Base-by-base conservation (phyloP, 2,113 vertebrate species). In the Hemicordylus capensis region DNA sequence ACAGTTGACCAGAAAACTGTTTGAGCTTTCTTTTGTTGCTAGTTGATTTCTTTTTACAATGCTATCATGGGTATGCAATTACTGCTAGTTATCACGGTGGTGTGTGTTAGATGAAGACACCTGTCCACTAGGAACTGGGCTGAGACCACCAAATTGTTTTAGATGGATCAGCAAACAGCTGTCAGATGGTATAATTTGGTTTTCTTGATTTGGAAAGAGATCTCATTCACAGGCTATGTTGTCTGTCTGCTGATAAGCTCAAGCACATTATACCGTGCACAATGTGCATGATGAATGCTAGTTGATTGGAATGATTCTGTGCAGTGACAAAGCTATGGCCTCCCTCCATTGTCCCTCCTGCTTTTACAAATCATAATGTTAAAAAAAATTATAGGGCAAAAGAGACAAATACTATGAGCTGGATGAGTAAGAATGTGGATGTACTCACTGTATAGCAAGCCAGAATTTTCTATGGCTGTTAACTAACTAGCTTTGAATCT, bases 161-260 rank as follows among this genome's bases (percentile, higher is more conserved):
- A 92, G 95, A 93, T 92, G 89, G 95, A 93, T 96, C 96, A 95
- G 81, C 19, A 93, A 95, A 95, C 95, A 96, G 95, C 96, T 97
- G 95, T 95, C 92, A 93, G 93, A 90, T 89, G 87, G 89, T 88
- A 84, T 91, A 95, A 96, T 96, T 96, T 94, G 82, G 90, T 93
- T 81, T 89, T 87, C 88, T 94, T 96, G 86, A 93, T 96, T 95
- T 94, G 95, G 95, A 95, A 86, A 83, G 58, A 70, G 84, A 80
- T 85, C 66, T 92, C 64, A 90, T 93, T 93, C 76, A 93, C 84
- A 12, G 74, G 46, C 9, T 74, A 87, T 89, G 88, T 84, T 91
- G 74, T 90, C 88, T 93, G 92, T 94, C 85, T 85, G 91, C 92
- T 93, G 95, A 94, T 89, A 91, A 93, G 90, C 88, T 94, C 91